Base-by-base conservation (phyloP, 2,888 invertebrate species). In the Entomobrya proxima region DNA sequence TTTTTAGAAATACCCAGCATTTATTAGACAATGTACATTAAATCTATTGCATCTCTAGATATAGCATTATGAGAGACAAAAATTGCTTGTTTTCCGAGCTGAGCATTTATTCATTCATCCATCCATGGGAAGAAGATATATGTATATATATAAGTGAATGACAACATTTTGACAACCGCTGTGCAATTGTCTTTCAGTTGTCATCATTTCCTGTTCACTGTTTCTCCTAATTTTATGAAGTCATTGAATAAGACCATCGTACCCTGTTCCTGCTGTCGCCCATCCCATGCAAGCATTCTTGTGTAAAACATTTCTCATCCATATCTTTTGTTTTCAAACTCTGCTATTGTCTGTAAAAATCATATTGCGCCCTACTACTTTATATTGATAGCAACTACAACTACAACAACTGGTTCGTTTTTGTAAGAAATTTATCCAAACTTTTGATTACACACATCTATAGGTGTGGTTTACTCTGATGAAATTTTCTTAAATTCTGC, bases 21-120 rank as follows among this genome's bases (percentile, higher is more conserved):
- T n/a, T n/a, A 24, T 52, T 5, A 52, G 79, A 37, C 67, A 77
- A 67, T 24, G n/a, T 69, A 79, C 79, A 79, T 79, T 79, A 79
- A 47, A n/a, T 21, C 35, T 79, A 79, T 77, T 77, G 47, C 77
- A 77, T 44, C 52, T 75, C 37, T 55, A 50, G 47, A 30, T 52
- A 9, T n/a, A n/a, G n/a, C 37, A 27, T 35, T n/a, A 52, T 69
- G 27, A 9, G 13, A 75, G 35, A 13, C 55, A 75, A 52, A 58
- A 75, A 75, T 55, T 0, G 50, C 30, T 50, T 44, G 11, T 75
- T 52, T 75, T 47, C 13, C 9, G 13, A 55, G 24, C 15, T 7
- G 55, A 35, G 40, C 52, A 21, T 24, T 9, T 24, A 55, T 55
- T 24, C 55, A 55, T n/a, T 55, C 21, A 52, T 18, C n/a, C 35